Evolutionary conservation across 2,113 vertebrate genomes (phyloP).

Genomic region (Ageneiosus marmoratus): DNA sequence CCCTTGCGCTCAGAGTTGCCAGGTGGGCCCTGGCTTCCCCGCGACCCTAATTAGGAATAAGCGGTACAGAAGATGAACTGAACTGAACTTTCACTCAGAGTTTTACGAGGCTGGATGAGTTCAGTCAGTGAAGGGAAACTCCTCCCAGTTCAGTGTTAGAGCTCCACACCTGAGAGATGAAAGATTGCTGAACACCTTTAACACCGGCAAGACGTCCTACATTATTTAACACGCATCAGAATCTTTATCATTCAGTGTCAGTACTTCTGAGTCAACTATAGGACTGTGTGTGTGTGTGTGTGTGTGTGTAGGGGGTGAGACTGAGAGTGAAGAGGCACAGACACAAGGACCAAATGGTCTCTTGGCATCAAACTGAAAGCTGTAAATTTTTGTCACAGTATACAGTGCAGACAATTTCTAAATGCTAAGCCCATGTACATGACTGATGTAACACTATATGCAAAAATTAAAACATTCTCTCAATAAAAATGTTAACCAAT

Average conservation of each 20-base stretch:
- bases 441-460: background rate
- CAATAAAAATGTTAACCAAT: background rate
- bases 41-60: too few relatives aligned
- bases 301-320: conserved; percentile 17
- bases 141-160: background rate
- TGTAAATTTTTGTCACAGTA: conserved; percentile 47
- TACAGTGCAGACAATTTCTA: conserved; percentile 36
- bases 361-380: conserved; percentile 55
- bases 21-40: too few relatives aligned
- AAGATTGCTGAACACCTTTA: background rate
- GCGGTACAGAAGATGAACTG: too few relatives aligned
- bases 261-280: background rate
- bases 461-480: background rate
- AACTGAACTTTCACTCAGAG: too few relatives aligned
- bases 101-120: background rate
- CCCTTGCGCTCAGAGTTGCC: too few relatives aligned
- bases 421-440: background rate
- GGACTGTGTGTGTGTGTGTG: conserved; percentile 9
- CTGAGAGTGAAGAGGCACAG: conserved; percentile 41
- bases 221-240: background rate
- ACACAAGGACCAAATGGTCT: conserved; percentile 62
- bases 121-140: background rate
- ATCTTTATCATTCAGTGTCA: background rate
- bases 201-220: background rate
- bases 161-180: background rate